Percentiles rank a stretch among this genome's conserved stretches.
These are phyloP conservation scores for Sebastes matsubarae DNA, from an alignment of 2,797 vertebrate species.

Conservation along the genomic window DNA sequence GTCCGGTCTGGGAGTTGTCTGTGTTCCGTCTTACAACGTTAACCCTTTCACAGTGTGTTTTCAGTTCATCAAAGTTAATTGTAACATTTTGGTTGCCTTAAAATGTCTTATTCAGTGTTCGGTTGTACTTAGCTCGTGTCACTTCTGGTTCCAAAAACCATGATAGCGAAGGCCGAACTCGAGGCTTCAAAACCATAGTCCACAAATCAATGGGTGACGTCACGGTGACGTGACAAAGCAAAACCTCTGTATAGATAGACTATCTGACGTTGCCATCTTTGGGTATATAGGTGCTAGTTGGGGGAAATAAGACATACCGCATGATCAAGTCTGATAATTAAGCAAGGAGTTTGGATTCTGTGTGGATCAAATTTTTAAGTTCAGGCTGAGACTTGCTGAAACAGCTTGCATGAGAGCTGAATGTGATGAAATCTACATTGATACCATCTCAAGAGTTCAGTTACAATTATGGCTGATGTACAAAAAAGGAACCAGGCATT, in stretches of 20 bases:
- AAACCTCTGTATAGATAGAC: background rate
- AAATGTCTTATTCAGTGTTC: too few species aligned
- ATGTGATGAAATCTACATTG: background rate
- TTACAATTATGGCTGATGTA: background rate
- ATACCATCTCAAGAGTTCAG: background rate
- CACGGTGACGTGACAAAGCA: background rate
- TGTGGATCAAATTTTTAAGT: background rate
- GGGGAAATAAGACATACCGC: background rate
- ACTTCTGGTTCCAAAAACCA: too few species aligned
- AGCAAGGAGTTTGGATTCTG: background rate
- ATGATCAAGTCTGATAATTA: background rate
- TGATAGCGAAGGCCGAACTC: too few species aligned
- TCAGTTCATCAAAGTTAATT: too few species aligned
- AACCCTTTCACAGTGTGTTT: too few species aligned
- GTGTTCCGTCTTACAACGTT: too few species aligned
- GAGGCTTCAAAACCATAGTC: too few species aligned
- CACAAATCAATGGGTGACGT: too few species aligned
- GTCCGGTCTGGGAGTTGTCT: too few species aligned
- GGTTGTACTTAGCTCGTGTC: too few species aligned
- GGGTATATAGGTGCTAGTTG: background rate
- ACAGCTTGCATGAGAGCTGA: background rate
- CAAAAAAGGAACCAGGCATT: background rate
- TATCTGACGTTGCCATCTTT: background rate
- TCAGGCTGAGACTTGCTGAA: background rate
- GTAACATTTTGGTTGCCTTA: too few species aligned